phyloP scores from a whole-genome alignment of 1,140 invertebrate genomes.

The Magallana angulata region DNA sequence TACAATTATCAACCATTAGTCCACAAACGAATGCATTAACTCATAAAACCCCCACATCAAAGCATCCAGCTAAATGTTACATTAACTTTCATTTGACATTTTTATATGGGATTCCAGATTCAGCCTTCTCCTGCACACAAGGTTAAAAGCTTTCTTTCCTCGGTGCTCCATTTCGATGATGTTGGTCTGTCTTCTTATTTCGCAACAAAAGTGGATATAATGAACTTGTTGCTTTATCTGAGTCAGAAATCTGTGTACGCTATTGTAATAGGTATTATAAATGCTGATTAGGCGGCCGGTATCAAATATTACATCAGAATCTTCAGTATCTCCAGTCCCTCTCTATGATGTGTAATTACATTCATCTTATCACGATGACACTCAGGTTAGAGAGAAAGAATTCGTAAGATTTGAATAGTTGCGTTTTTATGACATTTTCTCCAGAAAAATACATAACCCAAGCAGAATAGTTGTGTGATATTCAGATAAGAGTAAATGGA shows the following conservation, averaged over 20 bases:
- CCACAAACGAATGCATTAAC: background rate
- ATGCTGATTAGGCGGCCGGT: background rate
- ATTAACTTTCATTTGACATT: slow-evolving; percentile 37
- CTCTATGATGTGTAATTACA: background rate
- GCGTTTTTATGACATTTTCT: background rate
- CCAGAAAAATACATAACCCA: background rate
- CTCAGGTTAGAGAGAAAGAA: background rate
- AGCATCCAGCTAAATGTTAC: slow-evolving; percentile 8
- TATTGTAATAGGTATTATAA: background rate
- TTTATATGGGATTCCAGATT: slow-evolving; percentile 7
- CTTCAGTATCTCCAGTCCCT: background rate
- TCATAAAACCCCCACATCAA: slow-evolving; percentile 28
- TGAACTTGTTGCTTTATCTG: too few relatives aligned
- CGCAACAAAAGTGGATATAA: background rate
- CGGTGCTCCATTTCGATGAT: background rate
- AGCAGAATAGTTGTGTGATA: background rate
- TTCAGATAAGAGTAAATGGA: background rate
- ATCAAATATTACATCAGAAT: background rate
- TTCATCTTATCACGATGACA: slow-evolving; percentile 20
- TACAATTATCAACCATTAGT: background rate
- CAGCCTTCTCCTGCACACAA: background rate
- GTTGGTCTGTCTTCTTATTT: background rate
- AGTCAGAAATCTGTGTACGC: background rate
- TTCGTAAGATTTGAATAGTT: background rate
- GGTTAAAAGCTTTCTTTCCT: slow-evolving; percentile 12